Base-by-base conservation (phyloP, 2,797 vertebrate species). In the Botia almorhae region DNA sequence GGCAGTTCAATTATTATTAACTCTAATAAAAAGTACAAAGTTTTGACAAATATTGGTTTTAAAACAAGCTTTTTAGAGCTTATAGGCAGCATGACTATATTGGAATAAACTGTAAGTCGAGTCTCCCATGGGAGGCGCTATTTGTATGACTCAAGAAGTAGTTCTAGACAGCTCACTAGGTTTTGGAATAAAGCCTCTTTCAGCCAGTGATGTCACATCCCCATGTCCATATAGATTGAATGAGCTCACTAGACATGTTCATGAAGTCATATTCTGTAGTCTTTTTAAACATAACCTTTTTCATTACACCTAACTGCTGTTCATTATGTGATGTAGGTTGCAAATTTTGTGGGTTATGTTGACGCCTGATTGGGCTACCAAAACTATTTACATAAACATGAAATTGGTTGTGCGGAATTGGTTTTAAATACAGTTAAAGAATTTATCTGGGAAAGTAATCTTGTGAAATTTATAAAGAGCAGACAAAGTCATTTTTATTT, bases 181-280 rank as follows among this genome's bases (percentile, higher is more conserved):
- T 56, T 76, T 68, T 56, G 63, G 33, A 76, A 36, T 48, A 76
- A 68, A 17, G 51, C 36, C 6, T 11, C 21, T n/a, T 26, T 67
- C 50, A 43, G 23, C 46, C 26, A 53, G 46, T 65, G 46, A 75
- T 65, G 61, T 55, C 74, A 67, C 53, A 77, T 77, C 75, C 11
- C 56, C 75, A 48, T 69, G 23, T 69, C 23, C 36, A 69, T 77
- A 33, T 58, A 6, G 48, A 33, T 50, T 19, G 58, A 77, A 58
- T 77, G 65, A 69, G 36, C 16, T 77, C 21, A 69, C 2, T 36
- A 58, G 39, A 43, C 2, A 46, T 46, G 10, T 11, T 11, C 43
- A 46, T 46, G 1, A 33, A 33, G 43, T 46, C 10, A 46, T 8
- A 46, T 46, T 46, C 43, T 46, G 39, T 43, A 43, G 39, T 43